These are phyloP conservation scores for Tetrao urogallus DNA, from an alignment of 2,113 vertebrate species.

Conservation along the genomic window DNA sequence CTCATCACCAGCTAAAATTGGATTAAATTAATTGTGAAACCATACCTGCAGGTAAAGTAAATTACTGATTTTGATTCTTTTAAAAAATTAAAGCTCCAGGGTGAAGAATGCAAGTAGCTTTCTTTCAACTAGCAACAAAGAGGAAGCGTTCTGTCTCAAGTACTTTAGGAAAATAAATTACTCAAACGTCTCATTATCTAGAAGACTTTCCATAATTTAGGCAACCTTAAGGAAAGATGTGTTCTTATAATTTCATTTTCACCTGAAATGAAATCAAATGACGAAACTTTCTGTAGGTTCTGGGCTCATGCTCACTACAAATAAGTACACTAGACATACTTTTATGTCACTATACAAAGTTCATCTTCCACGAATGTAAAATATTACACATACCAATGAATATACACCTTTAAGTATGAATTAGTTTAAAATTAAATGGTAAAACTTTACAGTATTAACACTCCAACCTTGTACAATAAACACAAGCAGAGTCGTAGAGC, in stretches of 20 bases:
- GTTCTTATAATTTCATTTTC: background rate
- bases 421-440: background rate
- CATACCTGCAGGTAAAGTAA: background rate
- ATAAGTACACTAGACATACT: background rate
- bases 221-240: background rate
- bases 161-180: background rate
- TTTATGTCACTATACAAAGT: background rate
- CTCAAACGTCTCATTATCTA: background rate
- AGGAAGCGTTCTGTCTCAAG: background rate
- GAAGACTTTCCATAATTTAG: background rate
- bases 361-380: background rate
- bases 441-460: background rate
- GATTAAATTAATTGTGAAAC: background rate
- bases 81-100: background rate
- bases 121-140: background rate
- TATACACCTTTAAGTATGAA: background rate
- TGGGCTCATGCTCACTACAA: background rate
- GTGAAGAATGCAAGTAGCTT: background rate
- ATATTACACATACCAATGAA: background rate
- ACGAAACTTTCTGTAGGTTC: background rate
- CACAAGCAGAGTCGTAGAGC: background rate
- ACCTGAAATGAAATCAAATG: background rate
- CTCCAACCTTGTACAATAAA: background rate
- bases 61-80: background rate
- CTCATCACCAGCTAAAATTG: background rate